Base-by-base conservation (phyloP, 1,140 invertebrate species). In the Brachionus paranguensis region DNA sequence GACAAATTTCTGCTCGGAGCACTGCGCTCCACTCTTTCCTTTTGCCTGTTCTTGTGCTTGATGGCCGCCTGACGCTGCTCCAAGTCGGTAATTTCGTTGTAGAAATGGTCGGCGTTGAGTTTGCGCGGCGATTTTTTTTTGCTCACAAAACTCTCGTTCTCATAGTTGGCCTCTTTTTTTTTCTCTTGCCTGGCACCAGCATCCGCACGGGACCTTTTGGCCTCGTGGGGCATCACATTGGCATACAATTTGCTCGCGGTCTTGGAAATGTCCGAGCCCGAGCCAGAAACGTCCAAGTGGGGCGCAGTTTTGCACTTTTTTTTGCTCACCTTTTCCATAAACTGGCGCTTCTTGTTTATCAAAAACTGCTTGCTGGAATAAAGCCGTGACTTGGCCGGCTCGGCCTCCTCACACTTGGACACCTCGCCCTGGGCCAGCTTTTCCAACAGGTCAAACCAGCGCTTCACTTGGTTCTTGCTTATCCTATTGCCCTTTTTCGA, bases 381-480 rank as follows among this genome's bases (percentile, higher is more conserved):
- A 12, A 76, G 45, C 24, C 43, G 27, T 2, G 41, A 76, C n/a
- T 29, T 20, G 20, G 27, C 27, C 24, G 20, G 43, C 11, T 76
- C 72, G 8, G 12, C 11, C 3, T 76, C 72, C 1, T 8, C 43
- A 29, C 24, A 12, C 12, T 76, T 76, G 27, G 43, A 27, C 20
- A 50, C 7, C 12, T 81, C 43, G 27, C 27, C n/a, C 14, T 45
- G 27, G 4, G 53, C 53, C 14, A 68, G 11, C 10, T 81, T 81
- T 20, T 81, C 78, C 41, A 81, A 47, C 27, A 81, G 14, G 12
- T 81, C 64, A 29, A 33, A 47, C 78, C 78, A 81, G 5, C 64
- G n/a, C 33, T 81, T 81, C 20, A 81, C 78, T 29, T 81, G 78
- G 37, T 81, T 81, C 20, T 81, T 43, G 33, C 78, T 81, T 43